Evolutionary conservation across 2,888 invertebrate genomes (phyloP), one percentile per base, ranked within the genome.

Genomic region (Stratiomys singularior): DNA sequence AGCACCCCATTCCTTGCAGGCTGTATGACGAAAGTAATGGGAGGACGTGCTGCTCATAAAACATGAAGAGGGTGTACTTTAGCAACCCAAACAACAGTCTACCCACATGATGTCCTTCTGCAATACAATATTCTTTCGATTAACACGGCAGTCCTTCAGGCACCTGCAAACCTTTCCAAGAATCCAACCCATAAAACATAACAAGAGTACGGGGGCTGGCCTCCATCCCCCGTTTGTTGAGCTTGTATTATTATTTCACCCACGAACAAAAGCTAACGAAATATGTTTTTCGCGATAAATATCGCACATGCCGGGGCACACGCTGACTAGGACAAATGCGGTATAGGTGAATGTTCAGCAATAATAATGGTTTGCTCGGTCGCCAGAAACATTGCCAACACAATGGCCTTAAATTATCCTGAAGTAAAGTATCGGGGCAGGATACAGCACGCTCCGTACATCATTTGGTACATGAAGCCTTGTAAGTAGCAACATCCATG

Each of bases 231-330:
- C 7, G 56, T 28, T 23, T 28, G 46, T 21, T 67, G 67, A 66
- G 66, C 37, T 23, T 18, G 58, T 44, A 72, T 72, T 72, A 74
- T 74, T 79, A 79, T 79, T 79, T 78, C 67, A 77, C 72, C 63
- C 79, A 79, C 79, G 79, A 76, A 76, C 76, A 76, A 67, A 74
- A 78, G 46, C 78, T 78, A 79, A 78, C 79, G 79, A 79, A 79
- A 79, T 79, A 79, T 79, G 78, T 74, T 78, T 78, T 79, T 76
- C 78, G 78, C 79, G 79, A 79, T 79, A 79, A 79, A 79, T 74
- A 79, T 79, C 78, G 76, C 76, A 76, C 76, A 76, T 76, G 76
- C 58, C 60, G 15, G 44, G 74, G 60, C 44, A 25, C 44, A 60
- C 37, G 58, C 37, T 58, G 23, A 37, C 37, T 58, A 15, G 37